Evolutionary conservation across 2,113 vertebrate genomes (phyloP).

Genomic region (Nannospalax galili): DNA sequence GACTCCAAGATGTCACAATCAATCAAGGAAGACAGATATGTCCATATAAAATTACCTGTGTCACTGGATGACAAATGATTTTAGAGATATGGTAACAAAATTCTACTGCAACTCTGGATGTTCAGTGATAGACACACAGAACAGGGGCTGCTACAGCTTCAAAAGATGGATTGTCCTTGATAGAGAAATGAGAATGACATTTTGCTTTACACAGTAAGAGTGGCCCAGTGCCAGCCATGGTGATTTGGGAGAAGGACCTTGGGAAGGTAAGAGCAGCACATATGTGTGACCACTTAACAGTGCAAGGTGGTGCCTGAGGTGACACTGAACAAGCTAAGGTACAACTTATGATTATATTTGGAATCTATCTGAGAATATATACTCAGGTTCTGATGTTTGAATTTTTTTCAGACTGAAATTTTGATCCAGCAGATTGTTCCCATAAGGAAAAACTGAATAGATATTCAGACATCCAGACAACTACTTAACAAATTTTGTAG

Average conservation of each 20-base stretch:
- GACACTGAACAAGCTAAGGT: background rate
- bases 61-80: background rate
- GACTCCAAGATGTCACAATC: background rate
- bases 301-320: background rate
- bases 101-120: background rate
- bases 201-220: background rate
- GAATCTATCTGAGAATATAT: background rate
- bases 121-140: background rate
- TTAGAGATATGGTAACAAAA: background rate
- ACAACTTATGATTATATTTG: background rate
- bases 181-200: background rate
- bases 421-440: background rate
- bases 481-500: conserved; percentile 3
- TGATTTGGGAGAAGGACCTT: background rate
- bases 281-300: background rate
- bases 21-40: conserved; percentile 3
- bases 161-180: background rate
- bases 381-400: background rate
- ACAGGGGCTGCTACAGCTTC: background rate
- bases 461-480: background rate
- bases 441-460: conserved; percentile 6
- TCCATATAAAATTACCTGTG: background rate
- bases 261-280: background rate
- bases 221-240: background rate
- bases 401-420: background rate